These are phyloP conservation scores for Drosophila meridiana DNA, from an alignment of 2,888 invertebrate genomes.

Conservation along the genomic window DNA sequence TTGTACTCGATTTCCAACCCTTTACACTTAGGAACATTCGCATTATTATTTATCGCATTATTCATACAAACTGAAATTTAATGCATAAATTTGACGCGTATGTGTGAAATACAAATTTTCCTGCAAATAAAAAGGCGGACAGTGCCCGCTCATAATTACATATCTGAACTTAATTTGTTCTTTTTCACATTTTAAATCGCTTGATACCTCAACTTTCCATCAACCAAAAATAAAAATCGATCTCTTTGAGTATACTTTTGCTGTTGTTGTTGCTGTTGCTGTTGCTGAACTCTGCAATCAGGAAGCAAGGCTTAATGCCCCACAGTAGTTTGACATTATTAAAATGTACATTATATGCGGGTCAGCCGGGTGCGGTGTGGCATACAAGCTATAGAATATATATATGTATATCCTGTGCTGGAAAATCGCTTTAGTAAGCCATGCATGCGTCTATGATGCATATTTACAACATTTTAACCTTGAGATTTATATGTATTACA, in stretches of 20 bases:
- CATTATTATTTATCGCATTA: neutral
- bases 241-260: constrained; percentile 30
- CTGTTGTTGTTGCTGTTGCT: neutral
- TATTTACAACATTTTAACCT: constrained; percentile 72
- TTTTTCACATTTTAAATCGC: constrained; percentile 8
- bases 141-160: constrained; percentile 7
- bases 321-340: constrained; percentile 62
- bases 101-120: neutral
- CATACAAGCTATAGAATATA: neutral
- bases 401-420: constrained; percentile 11
- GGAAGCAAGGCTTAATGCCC: constrained; percentile 47
- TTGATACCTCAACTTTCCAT: constrained; percentile 1
- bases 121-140: neutral
- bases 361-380: constrained; percentile 32
- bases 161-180: constrained; percentile 1
- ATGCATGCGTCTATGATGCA: constrained; percentile 58
- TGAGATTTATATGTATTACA: constrained; percentile 65
- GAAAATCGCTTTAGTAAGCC: constrained; percentile 52
- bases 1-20: neutral
- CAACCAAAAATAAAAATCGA: constrained; percentile 33
- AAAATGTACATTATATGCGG: constrained; percentile 55
- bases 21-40: neutral
- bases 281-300: constrained; percentile 36
- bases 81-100: neutral
- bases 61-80: neutral